A percentile compares a stretch with the other conserved stretches of the same genome.
These are phyloP conservation scores for Manduca sexta DNA, from an alignment of 1,140 invertebrate genomes.

Conservation along the genomic window DNA sequence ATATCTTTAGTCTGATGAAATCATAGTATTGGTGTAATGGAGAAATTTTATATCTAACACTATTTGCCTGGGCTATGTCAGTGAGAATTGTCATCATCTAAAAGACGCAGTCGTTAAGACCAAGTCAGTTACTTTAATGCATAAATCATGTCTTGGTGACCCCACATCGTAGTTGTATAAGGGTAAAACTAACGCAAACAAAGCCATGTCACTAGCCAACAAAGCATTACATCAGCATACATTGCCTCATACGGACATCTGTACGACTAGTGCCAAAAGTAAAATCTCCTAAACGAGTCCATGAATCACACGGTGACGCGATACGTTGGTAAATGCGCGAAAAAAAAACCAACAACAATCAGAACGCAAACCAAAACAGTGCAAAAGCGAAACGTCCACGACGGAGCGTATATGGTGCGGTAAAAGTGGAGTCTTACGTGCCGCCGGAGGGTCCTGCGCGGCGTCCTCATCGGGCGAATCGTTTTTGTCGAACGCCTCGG, in stretches of 20 bases:
- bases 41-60: no score
- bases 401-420: constrained; percentile 26
- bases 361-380: constrained; percentile 16
- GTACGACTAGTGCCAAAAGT: background rate
- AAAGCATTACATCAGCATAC: background rate
- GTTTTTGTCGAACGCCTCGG: constrained; percentile 44
- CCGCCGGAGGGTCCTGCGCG: constrained; percentile 30
- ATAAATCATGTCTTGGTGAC: no score
- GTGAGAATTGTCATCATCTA: no score
- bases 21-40: no score
- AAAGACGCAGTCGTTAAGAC: no score
- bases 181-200: no score
- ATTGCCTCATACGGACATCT: background rate
- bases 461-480: constrained; percentile 25
- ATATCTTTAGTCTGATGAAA: no score
- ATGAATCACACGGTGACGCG: constrained; percentile 35
- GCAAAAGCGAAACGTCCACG: constrained; percentile 23
- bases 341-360: constrained; percentile 16
- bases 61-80: no score
- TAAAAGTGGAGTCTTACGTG: constrained; percentile 51
- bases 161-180: no score
- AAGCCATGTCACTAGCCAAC: no score
- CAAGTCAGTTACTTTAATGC: background rate
- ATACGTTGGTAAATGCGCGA: constrained; percentile 11
- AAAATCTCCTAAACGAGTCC: constrained; percentile 11